Base-by-base conservation (phyloP, 2,888 invertebrate species). In the Idaea biselata region DNA sequence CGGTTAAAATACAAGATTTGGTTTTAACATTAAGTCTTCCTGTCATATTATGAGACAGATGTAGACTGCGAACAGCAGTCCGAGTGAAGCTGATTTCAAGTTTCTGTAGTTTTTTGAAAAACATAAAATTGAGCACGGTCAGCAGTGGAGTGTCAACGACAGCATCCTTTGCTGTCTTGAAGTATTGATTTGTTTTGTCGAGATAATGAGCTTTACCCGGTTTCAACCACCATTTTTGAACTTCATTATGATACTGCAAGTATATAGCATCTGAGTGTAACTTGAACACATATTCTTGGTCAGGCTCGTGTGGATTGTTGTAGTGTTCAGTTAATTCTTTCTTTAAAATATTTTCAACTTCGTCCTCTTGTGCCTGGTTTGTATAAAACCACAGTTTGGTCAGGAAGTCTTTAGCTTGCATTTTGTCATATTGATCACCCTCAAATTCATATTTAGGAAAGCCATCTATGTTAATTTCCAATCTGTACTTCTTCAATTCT, bases 221-320 rank as follows among this genome's bases (percentile, higher is more conserved):
- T 56, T 67, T 63, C 69, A 80, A 76, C 82, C 82, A 82, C 82
- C 82, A 82, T 64, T 80, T 80, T 68, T 80, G 80, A 63, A 82
- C 73, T 68, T 78, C 74, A n/a, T 80, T 79, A 62, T 81, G 82
- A 62, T 75, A 78, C 64, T 76, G 72, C 16, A 80, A 68, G 63
- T 75, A 82, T 60, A 81, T 80, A 7, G 80, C 79, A 61, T 82
- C 81, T 0, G 79, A 74, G 63, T 81, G 78, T 59, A 80, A 76
- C 54, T 71, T 68, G 53, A 80, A 77, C 3, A 73, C 61, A 33
- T 76, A 72, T 55, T 76, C 70, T 55, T 78, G 73, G 14, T 66
- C 63, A 3, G 25, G 1, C 4, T 66, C 63, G 60, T 72, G 75
- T 58, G 74, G 68, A 32, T 67, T 63, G 58, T 74, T 74, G 62